A percentile compares a stretch with the other conserved stretches of the same genome.
phyloP scores from a whole-genome alignment of 2,888 invertebrate species.

The Macrophya annulata region DNA sequence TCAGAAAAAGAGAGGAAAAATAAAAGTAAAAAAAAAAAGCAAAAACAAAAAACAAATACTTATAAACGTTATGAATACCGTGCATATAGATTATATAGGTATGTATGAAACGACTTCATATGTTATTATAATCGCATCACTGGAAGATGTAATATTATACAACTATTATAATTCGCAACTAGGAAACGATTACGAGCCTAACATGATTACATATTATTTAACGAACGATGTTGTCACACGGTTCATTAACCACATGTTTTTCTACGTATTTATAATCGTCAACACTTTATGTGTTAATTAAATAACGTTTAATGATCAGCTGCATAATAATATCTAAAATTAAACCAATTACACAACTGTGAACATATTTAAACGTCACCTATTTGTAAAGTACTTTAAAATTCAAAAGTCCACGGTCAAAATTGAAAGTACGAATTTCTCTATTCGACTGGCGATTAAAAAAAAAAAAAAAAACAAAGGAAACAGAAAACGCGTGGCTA shows the following conservation, averaged over 20 bases:
- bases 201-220: conserved; percentile 29
- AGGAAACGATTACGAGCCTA: conserved; percentile 30
- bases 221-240: conserved; percentile 33
- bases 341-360: background rate
- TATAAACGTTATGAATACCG: background rate
- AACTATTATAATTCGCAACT: background rate
- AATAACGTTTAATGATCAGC: background rate
- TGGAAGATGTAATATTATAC: background rate
- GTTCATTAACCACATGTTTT: background rate
- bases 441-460: background rate
- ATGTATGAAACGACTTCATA: background rate
- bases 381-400: background rate
- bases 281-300: conserved; percentile 2
- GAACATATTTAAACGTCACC: background rate
- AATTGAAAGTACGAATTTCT: conserved; percentile 21
- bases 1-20: background rate
- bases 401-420: background rate
- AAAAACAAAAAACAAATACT: background rate
- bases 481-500: background rate
- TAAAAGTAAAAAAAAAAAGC: too few species aligned
- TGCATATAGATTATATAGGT: background rate
- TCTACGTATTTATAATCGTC: background rate
- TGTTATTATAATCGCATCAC: conserved; percentile 6
- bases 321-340: background rate
- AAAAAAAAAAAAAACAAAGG: background rate